A percentile compares a stretch with the other conserved stretches of the same genome.
Conservation (phyloP, 2,888 invertebrate genomes). For the Rapana venosa region DNA sequence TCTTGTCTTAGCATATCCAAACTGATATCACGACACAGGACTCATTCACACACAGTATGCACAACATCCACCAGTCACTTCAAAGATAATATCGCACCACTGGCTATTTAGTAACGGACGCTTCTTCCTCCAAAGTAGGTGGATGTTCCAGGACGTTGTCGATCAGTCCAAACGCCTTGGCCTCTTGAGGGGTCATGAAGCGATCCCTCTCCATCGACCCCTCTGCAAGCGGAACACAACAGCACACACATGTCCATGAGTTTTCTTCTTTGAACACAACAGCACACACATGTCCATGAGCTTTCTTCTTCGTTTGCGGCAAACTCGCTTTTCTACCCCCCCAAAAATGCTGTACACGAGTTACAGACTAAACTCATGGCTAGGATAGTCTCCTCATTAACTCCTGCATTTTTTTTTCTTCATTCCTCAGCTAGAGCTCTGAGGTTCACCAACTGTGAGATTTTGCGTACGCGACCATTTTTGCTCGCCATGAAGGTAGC, state of each 20-base stretch:
- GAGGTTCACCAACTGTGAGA: too few species aligned
- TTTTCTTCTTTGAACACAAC: background rate
- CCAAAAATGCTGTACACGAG: too few species aligned
- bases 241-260: background rate
- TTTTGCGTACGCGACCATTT: too few species aligned
- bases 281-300: background rate
- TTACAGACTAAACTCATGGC: too few species aligned
- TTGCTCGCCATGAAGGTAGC: too few species aligned
- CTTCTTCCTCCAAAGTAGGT: slow-evolving; percentile 48
- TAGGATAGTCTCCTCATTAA: too few species aligned
- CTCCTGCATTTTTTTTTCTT: too few species aligned
- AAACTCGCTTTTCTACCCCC: too few species aligned
- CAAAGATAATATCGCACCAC: too few species aligned
- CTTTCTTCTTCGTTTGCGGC: background rate
- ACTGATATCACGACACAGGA: background rate
- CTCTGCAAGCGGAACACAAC: slow-evolving; percentile 79
- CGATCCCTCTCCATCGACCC: slow-evolving; percentile 93
- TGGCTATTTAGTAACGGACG: background rate
- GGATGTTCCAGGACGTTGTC: slow-evolving; percentile 95
- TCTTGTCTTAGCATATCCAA: too few species aligned
- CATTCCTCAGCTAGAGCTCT: too few species aligned
- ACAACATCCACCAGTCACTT: too few species aligned
- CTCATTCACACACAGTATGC: background rate
- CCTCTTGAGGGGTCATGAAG: slow-evolving; percentile 95
- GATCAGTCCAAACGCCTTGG: slow-evolving; percentile 93